Base-by-base conservation (phyloP, 2,113 vertebrate species). In the Bos indicus region DNA sequence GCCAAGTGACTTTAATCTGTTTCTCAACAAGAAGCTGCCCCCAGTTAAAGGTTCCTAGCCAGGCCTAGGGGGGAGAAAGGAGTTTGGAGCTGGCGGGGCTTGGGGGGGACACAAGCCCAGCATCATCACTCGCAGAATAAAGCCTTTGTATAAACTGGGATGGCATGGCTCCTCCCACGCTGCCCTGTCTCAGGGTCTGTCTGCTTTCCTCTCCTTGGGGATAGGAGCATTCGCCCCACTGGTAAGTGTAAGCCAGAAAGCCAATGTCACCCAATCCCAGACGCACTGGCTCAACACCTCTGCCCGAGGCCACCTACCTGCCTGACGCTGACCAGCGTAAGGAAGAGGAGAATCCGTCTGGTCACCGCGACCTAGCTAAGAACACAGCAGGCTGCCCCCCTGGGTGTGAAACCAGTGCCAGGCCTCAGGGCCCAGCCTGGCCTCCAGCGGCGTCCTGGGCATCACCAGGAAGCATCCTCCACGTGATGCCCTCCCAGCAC, bases 91-190 rank as follows among this genome's bases (percentile, higher is more conserved):
- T 4, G 64, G 30, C 4, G 0, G 64, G 17, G 64, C 0, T 40
- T 40, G 0, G 16, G 33, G 28, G 5, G 59, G 6, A 2, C 1
- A 3, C 59, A 11, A 51, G 56, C 33, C 64, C 51, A 6, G 16
- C 51, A 4, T 56, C 43, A 0, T 48, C 26, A 3, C 15, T 17
- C 3, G 9, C 56, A 62, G 77, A 9, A 59, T 28, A 60, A 23
- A 59, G 33, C 51, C 6, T 78, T 30, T 62, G 64, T 67, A 7
- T 16, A 11, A 19, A 84, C 33, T 36, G 7, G 4, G 0, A 2
- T 33, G 67, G 11, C 2, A 4, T 0, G 4, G 4, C 21, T 33
- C 57, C 30, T 57, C 13, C 14, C 11, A 0, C 13, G 6, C 10
- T 14, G 19, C 28, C 5, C 28, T 25, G 17, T 36, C 57, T 51